These are phyloP conservation scores for Xerus rutilus DNA, from an alignment of 2,797 vertebrate species.

Conservation along the genomic window DNA sequence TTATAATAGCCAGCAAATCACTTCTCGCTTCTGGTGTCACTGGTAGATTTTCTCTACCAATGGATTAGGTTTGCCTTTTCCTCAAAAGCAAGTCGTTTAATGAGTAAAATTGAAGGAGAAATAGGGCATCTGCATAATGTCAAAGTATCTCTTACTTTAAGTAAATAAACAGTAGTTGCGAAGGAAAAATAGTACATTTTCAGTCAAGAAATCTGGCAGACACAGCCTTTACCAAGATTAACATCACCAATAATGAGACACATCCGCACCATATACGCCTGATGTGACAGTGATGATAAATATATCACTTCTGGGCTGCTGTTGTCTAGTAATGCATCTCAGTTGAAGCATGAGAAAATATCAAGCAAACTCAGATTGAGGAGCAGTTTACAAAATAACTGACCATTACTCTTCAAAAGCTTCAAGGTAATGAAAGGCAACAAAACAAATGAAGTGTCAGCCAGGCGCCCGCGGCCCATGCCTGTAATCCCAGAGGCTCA, in stretches of 20 bases:
- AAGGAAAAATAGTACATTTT: background rate
- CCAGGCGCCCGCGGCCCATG: too few species aligned
- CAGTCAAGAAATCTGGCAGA: background rate
- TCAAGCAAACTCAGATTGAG: background rate
- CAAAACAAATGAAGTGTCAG: background rate
- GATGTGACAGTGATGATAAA: too few species aligned
- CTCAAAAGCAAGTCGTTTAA: background rate
- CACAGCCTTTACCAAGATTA: background rate
- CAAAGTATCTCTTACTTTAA: background rate
- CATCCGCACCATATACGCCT: rapidly evolving
- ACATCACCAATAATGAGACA: background rate
- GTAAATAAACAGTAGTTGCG: conserved; percentile 25
- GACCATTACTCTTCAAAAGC: background rate
- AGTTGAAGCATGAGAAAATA: background rate
- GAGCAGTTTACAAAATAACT: background rate
- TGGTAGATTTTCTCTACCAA: background rate
- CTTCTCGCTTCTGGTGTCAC: background rate
- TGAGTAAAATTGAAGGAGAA: conserved; percentile 47
- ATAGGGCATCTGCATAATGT: background rate
- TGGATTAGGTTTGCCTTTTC: background rate
- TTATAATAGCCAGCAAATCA: background rate
- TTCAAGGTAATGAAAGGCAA: background rate
- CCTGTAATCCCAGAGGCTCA: too few species aligned
- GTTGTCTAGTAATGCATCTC: background rate
- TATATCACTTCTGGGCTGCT: background rate